Percentiles rank a stretch among this genome's conserved stretches.
Conservation (phyloP, 2,888 invertebrate genomes). For the Leucozona laternaria region DNA sequence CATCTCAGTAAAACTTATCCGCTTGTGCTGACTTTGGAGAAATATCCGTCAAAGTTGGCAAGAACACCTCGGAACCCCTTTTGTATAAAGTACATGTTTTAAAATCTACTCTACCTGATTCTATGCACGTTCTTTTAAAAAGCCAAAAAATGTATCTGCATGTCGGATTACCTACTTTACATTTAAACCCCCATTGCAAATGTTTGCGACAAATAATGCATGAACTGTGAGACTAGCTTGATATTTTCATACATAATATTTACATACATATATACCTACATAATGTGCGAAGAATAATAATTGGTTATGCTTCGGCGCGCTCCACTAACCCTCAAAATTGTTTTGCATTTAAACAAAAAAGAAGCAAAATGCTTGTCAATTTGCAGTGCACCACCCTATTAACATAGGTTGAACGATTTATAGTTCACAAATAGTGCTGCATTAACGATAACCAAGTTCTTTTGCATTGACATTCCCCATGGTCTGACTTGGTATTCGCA, state of each 20-base stretch:
- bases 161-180: not conserved
- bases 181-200: not conserved
- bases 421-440: not conserved
- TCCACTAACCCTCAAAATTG: constrained; percentile 40
- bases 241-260: not conserved
- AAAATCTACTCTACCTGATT: not conserved
- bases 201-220: not conserved
- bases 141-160: not conserved
- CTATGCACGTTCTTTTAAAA: not conserved
- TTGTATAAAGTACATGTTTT: not conserved
- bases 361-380: constrained; percentile 20
- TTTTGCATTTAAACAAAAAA: constrained; percentile 9
- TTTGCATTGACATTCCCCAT: not conserved
- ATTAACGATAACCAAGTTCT: not conserved
- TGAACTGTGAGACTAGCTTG: not conserved
- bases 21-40: no score
- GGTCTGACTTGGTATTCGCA: not conserved
- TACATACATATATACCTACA: not conserved
- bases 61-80: no score
- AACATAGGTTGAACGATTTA: constrained; percentile 12
- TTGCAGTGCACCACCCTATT: not conserved
- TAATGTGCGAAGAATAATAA: constrained; percentile 20
- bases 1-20: no score
- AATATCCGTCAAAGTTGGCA: no score
- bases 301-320: constrained; percentile 18